phyloP scores from a whole-genome alignment of 1,140 invertebrate genomes.

The Tenebrio molitor region DNA sequence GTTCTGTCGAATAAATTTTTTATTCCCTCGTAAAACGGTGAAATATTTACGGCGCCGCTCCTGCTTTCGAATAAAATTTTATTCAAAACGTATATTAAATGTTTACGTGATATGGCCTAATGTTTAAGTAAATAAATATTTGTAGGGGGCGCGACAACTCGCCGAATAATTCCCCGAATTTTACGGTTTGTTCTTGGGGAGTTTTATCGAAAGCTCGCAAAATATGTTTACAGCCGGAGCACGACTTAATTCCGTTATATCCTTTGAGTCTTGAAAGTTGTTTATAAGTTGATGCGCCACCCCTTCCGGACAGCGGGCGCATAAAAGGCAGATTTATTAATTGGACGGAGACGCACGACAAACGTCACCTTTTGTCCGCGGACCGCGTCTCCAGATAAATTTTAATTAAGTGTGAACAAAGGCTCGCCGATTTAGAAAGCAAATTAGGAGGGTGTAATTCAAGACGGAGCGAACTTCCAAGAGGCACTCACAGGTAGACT shows the following conservation, averaged over 20 bases:
- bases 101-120: conserved; percentile 10
- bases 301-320: background rate
- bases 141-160: background rate
- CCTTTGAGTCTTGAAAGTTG: background rate
- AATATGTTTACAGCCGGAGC: conserved; percentile 18
- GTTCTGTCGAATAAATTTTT: conserved; percentile 34
- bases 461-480: conserved; percentile 19
- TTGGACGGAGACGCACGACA: conserved; percentile 6
- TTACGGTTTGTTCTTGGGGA: conserved; percentile 5
- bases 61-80: conserved; percentile 28
- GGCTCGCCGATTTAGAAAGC: conserved; percentile 25
- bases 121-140: conserved; percentile 18
- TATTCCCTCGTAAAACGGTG: conserved; percentile 22
- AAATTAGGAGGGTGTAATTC: conserved; percentile 33
- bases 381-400: conserved; percentile 13
- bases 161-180: conserved; percentile 9
- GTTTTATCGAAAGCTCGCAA: conserved; percentile 25
- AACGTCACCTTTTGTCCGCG: conserved; percentile 19
- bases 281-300: conserved; percentile 4
- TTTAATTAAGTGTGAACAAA: conserved; percentile 41
- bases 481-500: conserved; percentile 32
- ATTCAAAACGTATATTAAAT: conserved; percentile 33
- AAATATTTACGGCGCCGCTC: conserved; percentile 9
- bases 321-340: conserved; percentile 25
- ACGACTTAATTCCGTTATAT: conserved; percentile 19